Evolutionary conservation across 1,140 invertebrate species (phyloP).

Genomic region (Atta colombica): DNA sequence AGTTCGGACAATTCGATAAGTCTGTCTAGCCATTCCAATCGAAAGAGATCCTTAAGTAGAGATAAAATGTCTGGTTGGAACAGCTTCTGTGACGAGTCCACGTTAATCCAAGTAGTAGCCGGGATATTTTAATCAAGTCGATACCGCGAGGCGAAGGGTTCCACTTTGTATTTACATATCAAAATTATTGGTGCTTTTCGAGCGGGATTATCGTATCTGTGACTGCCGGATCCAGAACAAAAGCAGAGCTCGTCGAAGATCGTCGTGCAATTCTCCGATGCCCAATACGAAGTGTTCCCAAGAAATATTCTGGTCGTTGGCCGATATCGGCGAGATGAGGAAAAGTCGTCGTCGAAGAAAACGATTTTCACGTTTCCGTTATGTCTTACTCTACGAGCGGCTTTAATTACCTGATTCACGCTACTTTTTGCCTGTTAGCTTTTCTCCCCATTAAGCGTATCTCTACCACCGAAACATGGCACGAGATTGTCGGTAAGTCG

Average conservation of each 20-base stretch:
- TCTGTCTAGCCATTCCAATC: slow-evolving; percentile 28
- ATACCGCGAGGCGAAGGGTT: slow-evolving; percentile 71
- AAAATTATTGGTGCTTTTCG: slow-evolving; percentile 76
- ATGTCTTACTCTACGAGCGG: slow-evolving; percentile 40
- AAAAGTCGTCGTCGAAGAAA: slow-evolving; percentile 62
- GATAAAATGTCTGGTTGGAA: slow-evolving; percentile 74
- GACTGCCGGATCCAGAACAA: slow-evolving; percentile 62
- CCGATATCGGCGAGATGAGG: slow-evolving; percentile 42
- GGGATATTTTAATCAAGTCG: slow-evolving; percentile 77
- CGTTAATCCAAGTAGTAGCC: slow-evolving; percentile 70
- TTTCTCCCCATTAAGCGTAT: slow-evolving; percentile 32
- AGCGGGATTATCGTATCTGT: slow-evolving; percentile 65
- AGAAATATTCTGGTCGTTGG: slow-evolving; percentile 39
- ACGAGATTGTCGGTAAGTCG: slow-evolving; percentile 33
- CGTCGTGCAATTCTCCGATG: slow-evolving; percentile 64
- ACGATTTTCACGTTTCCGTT: slow-evolving; percentile 61
- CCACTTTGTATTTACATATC: slow-evolving; percentile 78
- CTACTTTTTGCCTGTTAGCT: slow-evolving; percentile 7
- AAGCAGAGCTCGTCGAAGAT: slow-evolving; percentile 61
- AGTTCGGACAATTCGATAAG: slow-evolving; percentile 60
- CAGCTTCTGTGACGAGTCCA: slow-evolving; percentile 57
- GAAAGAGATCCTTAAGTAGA: slow-evolving; percentile 57
- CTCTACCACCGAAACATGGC: background rate
- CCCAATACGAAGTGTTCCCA: slow-evolving; percentile 37
- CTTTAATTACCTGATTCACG: slow-evolving; percentile 71